phyloP scores from a whole-genome alignment of 2,113 vertebrate genomes.

The Arothron firmamentum region DNA sequence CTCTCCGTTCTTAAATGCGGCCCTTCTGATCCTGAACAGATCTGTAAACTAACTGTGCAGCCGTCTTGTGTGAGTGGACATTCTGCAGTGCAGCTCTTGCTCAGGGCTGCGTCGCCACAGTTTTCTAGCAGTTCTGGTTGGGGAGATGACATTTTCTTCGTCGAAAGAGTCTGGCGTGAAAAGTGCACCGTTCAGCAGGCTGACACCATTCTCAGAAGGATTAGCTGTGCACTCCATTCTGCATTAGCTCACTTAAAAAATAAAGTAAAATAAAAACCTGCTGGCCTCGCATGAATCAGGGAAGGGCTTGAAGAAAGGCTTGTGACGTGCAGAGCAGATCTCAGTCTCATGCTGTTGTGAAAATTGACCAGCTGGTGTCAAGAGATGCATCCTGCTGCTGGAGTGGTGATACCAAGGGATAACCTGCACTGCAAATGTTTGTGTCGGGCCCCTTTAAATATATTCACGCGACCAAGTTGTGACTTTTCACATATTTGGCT shows the following conservation, averaged over 20 bases:
- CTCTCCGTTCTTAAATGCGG: slow-evolving; percentile 1
- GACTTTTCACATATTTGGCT: slow-evolving; percentile 50
- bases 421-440: slow-evolving; percentile 24
- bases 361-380: slow-evolving; percentile 59
- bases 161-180: slow-evolving; percentile 54
- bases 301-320: slow-evolving; percentile 50
- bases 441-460: slow-evolving; percentile 24
- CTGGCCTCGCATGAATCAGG: slow-evolving; percentile 50
- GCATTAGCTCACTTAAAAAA: slow-evolving; percentile 31
- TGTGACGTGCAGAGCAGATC: slow-evolving; percentile 35
- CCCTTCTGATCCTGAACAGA: slow-evolving; percentile 14
- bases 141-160: slow-evolving; percentile 62
- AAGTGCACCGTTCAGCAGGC: slow-evolving; percentile 70
- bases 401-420: slow-evolving; percentile 6
- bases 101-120: slow-evolving; percentile 45
- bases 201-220: slow-evolving; percentile 44
- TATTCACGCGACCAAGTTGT: slow-evolving; percentile 32
- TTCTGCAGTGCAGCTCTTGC: slow-evolving; percentile 29
- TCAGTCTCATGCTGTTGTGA: slow-evolving; percentile 50
- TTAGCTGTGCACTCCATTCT: slow-evolving; percentile 47
- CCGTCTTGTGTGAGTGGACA: slow-evolving; percentile 28
- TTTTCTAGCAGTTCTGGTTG: slow-evolving; percentile 40
- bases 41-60: slow-evolving; percentile 12
- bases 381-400: slow-evolving; percentile 52
- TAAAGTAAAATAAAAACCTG: slow-evolving; percentile 8